Conservation (phyloP, 2,797 vertebrate species). For the Selene dorsalis region DNA sequence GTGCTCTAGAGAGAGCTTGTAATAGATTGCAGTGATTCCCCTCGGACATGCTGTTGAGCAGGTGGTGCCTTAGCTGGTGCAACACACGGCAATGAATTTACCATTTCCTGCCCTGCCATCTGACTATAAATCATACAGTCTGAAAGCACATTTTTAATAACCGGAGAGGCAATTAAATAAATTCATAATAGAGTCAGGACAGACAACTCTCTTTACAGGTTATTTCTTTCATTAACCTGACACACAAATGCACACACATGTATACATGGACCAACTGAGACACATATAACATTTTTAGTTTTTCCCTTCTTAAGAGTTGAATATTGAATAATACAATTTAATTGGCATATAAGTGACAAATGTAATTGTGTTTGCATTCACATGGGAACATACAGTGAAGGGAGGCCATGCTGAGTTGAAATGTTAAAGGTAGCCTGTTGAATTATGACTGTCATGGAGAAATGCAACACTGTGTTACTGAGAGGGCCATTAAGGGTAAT, state of each 20-base stretch:
- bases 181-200: constrained; percentile 62
- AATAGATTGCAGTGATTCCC: constrained; percentile 85
- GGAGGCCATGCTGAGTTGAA: neutral
- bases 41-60: constrained; percentile 82
- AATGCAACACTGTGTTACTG: neutral
- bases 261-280: constrained; percentile 9
- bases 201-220: constrained; percentile 62
- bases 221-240: constrained; percentile 67
- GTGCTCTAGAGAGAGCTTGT: constrained; percentile 83
- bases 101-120: constrained; percentile 80
- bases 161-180: constrained; percentile 75
- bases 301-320: neutral
- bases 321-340: constrained; percentile 19
- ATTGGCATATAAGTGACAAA: neutral
- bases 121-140: constrained; percentile 80
- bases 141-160: constrained; percentile 79
- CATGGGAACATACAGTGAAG: neutral
- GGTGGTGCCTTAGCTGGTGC: constrained; percentile 83
- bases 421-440: neutral
- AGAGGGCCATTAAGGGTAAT: neutral
- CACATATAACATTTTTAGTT: neutral
- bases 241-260: constrained; percentile 16
- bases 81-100: constrained; percentile 81
- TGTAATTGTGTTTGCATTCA: constrained; percentile 2
- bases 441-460: neutral